phyloP scores from a whole-genome alignment of 1,140 invertebrate genomes.

The Rhyzopertha dominica region DNA sequence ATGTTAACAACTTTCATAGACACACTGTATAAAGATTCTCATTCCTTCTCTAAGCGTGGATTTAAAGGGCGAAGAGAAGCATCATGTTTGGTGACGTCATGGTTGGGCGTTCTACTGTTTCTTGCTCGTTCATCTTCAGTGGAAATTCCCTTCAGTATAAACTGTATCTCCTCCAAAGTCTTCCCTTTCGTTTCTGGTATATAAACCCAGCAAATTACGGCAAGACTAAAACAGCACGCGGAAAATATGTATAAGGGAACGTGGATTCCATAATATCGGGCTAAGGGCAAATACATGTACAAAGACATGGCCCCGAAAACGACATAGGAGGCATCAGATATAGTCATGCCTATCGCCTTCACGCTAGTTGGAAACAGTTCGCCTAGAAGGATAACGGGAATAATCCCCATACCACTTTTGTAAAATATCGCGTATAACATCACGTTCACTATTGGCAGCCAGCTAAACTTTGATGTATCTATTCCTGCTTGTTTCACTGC shows the following conservation, averaged over 20 bases:
- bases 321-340: conserved; percentile 27
- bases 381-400: conserved; percentile 64
- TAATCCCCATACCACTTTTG: conserved; percentile 42
- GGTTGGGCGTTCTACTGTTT: no score
- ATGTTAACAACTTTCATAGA: no score
- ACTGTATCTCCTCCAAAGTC: conserved; percentile 65
- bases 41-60: no score
- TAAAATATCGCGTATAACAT: conserved; percentile 20
- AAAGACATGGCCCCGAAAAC: conserved; percentile 58
- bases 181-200: conserved; percentile 78
- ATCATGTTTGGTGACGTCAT: no score
- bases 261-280: conserved; percentile 45
- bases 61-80: no score
- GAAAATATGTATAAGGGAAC: conserved; percentile 65
- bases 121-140: no score
- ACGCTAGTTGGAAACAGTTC: conserved; percentile 61
- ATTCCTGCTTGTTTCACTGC: conserved; percentile 5
- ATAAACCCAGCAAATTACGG: conserved; percentile 57
- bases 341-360: conserved; percentile 43
- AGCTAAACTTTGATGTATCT: conserved; percentile 10
- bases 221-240: conserved; percentile 53
- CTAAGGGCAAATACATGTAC: conserved; percentile 54
- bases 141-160: conserved; percentile 39
- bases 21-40: no score
- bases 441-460: conserved; percentile 21